Percentiles rank a stretch among this genome's conserved stretches.
phyloP scores from a whole-genome alignment of 2,888 invertebrate genomes.

The Xanthorhoe designata region DNA sequence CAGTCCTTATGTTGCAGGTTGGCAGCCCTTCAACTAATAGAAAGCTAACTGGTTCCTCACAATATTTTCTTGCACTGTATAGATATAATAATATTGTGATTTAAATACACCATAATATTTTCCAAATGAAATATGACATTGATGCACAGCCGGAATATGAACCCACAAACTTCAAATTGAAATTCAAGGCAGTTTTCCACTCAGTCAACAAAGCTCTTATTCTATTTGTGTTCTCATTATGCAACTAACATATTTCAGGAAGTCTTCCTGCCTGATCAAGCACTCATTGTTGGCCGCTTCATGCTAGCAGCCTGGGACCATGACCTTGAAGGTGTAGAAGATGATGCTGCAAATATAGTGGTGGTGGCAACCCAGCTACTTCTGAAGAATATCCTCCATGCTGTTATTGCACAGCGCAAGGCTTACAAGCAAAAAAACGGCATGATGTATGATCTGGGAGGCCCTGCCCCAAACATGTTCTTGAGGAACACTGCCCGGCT shows the following conservation, averaged over 20 bases:
- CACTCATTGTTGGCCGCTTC: constrained; percentile 92
- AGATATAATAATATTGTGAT: too few relatives aligned
- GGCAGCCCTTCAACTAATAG: too few relatives aligned
- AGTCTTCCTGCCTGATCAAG: constrained; percentile 92
- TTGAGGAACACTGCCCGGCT: constrained; percentile 88
- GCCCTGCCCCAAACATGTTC: constrained; percentile 92
- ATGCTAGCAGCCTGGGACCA: constrained; percentile 95
- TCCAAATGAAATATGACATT: too few relatives aligned
- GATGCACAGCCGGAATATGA: too few relatives aligned
- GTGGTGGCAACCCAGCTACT: constrained; percentile 92
- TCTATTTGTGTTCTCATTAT: background rate
- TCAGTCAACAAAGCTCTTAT: too few relatives aligned
- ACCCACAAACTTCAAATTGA: too few relatives aligned
- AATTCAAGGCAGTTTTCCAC: too few relatives aligned
- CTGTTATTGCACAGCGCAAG: constrained; percentile 91
- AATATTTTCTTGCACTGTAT: too few relatives aligned
- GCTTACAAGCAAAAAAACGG: constrained; percentile 86
- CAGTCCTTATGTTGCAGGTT: too few relatives aligned
- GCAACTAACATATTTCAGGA: constrained; percentile 79
- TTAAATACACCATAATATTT: too few relatives aligned
- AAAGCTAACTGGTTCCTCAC: too few relatives aligned
- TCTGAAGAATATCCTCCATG: constrained; percentile 92
- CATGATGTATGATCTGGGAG: constrained; percentile 88
- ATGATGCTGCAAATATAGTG: constrained; percentile 92
- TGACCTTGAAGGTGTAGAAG: constrained; percentile 93